Percentiles rank a stretch among this genome's conserved stretches.
phyloP scores from a whole-genome alignment of 2,888 invertebrate species.

The Ethmia dodecea region DNA sequence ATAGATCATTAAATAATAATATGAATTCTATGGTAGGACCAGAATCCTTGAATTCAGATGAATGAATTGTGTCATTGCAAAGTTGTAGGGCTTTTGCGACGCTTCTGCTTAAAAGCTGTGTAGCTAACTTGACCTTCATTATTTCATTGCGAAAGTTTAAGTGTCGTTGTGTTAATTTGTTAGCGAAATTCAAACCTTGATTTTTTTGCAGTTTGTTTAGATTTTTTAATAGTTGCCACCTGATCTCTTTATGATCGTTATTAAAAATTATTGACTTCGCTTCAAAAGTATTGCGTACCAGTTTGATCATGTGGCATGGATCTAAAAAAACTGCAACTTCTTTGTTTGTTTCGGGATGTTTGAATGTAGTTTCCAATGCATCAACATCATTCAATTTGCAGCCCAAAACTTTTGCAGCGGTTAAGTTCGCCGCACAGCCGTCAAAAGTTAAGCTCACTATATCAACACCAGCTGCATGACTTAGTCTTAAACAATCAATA shows the following conservation, averaged over 20 bases:
- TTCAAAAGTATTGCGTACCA: conserved; percentile 17
- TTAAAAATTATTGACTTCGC: conserved; percentile 9
- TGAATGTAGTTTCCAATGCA: conserved; percentile 19
- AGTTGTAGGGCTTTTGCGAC: conserved; percentile 8
- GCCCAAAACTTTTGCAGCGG: conserved; percentile 18
- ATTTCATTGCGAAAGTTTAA: conserved; percentile 15
- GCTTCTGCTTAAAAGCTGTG: conserved; percentile 10
- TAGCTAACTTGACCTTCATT: conserved; percentile 17
- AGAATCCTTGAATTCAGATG: conserved; percentile 5
- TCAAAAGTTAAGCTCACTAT: conserved; percentile 23
- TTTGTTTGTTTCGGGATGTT: conserved; percentile 15
- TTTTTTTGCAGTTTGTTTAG: conserved; percentile 9
- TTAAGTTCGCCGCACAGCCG: conserved; percentile 17
- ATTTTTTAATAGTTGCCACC: conserved; percentile 9
- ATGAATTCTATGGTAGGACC: conserved; percentile 13
- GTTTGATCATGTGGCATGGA: conserved; percentile 18
- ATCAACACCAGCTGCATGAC: conserved; percentile 21
- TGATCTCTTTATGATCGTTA: conserved; percentile 5
- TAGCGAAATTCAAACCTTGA: conserved; percentile 15
- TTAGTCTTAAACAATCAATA: conserved; percentile 17
- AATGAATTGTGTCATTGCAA: conserved; percentile 6
- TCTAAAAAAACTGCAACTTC: conserved; percentile 21
- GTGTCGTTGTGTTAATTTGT: conserved; percentile 15
- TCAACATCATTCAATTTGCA: conserved; percentile 16
- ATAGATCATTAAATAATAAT: conserved; percentile 17